A percentile compares a stretch with the other conserved stretches of the same genome.
These are phyloP conservation scores for Ciconia boyciana DNA, from an alignment of 2,113 vertebrate genomes.

Conservation along the genomic window DNA sequence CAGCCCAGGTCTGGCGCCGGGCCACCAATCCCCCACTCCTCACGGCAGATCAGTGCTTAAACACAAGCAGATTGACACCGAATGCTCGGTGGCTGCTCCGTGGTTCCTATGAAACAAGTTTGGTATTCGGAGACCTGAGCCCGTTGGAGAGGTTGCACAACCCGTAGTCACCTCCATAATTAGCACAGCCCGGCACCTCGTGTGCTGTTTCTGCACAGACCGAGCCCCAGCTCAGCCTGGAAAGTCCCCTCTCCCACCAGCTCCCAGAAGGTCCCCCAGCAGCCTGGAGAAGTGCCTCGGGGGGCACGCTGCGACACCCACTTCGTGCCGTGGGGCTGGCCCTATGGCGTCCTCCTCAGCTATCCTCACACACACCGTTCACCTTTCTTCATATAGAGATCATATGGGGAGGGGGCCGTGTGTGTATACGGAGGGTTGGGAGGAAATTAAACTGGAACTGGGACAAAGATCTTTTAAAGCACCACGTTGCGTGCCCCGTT, in stretches of 20 bases:
- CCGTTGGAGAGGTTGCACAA: neutral
- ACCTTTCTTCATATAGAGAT: neutral
- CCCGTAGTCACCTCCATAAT: slow-evolving; percentile 36
- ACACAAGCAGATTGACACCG: slow-evolving; percentile 45
- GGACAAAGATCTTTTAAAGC: slow-evolving; percentile 37
- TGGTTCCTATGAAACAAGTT: slow-evolving; percentile 4
- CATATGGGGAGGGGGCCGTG: neutral
- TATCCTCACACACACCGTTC: neutral
- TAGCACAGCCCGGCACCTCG: neutral
- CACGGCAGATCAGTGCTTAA: neutral
- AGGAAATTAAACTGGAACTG: slow-evolving; percentile 54
- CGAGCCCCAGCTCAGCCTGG: neutral
- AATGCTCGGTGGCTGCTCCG: neutral
- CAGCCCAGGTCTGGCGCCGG: slow-evolving; percentile 46
- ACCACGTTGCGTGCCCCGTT: neutral
- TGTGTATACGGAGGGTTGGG: neutral
- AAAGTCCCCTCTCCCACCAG: neutral
- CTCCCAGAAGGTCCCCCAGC: neutral
- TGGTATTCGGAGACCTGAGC: slow-evolving; percentile 6
- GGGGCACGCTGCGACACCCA: neutral
- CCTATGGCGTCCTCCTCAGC: neutral
- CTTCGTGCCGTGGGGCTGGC: neutral
- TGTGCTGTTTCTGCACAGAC: neutral
- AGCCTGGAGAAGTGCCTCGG: neutral
- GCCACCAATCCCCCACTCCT: slow-evolving; percentile 55